Conservation (phyloP, 2,888 invertebrate genomes). For the Oligia fasciuncula region DNA sequence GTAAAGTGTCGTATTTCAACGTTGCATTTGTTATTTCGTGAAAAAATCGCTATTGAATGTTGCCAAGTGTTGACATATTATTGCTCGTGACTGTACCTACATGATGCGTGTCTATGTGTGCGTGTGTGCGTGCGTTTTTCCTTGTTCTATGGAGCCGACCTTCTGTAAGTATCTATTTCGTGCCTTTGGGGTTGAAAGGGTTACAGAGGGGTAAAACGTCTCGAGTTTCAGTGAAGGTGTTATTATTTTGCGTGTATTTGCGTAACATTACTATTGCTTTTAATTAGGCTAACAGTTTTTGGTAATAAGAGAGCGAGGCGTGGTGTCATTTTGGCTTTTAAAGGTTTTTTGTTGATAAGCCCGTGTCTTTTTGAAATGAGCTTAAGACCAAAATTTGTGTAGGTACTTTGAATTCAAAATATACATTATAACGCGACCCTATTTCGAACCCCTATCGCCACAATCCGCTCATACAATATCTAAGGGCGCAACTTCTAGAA, state of each 20-base stretch:
- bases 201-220: slow-evolving; percentile 3
- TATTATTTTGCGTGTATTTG: slow-evolving; percentile 43
- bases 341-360: slow-evolving; percentile 3
- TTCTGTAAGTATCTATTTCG: slow-evolving; percentile 21
- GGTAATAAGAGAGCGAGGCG: not conserved
- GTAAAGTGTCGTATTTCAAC: no score
- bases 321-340: not conserved
- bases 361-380: not conserved
- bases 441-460: no score
- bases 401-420: not conserved
- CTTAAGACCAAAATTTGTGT: not conserved
- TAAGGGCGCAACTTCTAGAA: no score
- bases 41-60: no score
- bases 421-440: not conserved
- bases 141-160: not conserved
- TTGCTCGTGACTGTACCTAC: not conserved
- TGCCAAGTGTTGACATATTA: no score
- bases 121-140: not conserved
- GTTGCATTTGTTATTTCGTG: no score
- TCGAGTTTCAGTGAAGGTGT: slow-evolving; percentile 20
- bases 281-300: slow-evolving; percentile 32
- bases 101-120: not conserved
- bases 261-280: slow-evolving; percentile 33
- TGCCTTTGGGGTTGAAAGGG: not conserved
- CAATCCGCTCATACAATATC: no score